phyloP scores from a whole-genome alignment of 92 coral and sea anemone genomes.

The Pocillopora meandrina region DNA sequence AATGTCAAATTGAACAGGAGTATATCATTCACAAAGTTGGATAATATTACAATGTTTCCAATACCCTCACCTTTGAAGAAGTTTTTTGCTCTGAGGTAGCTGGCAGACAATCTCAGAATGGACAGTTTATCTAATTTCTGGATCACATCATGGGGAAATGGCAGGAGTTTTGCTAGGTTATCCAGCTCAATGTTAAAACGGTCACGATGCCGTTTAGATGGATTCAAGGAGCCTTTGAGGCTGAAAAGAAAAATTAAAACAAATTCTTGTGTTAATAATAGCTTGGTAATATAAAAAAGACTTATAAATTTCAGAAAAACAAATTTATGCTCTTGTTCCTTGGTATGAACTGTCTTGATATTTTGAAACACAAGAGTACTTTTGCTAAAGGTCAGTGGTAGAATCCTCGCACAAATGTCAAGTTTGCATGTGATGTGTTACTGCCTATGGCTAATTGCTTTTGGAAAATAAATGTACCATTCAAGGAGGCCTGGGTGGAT shows the following conservation, averaged over 20 bases:
- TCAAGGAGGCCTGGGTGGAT: too few species aligned
- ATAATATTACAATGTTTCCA: neutral
- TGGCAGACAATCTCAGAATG: slow-evolving; percentile 89
- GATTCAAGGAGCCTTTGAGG: slow-evolving; percentile 94
- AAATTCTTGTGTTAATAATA: neutral
- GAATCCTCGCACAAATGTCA: too few species aligned
- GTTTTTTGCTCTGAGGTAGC: slow-evolving; percentile 94
- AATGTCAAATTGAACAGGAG: too few species aligned
- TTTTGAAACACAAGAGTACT: too few species aligned
- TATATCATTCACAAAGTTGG: too few species aligned
- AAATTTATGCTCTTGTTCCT: too few species aligned
- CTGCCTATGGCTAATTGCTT: too few species aligned
- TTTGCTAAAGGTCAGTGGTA: too few species aligned
- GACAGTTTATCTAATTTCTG: slow-evolving; percentile 95
- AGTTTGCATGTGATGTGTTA: too few species aligned
- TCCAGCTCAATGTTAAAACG: slow-evolving; percentile 96
- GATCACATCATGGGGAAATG: slow-evolving; percentile 97
- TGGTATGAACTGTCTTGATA: too few species aligned
- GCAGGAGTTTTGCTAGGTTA: slow-evolving; percentile 92
- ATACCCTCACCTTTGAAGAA: slow-evolving; percentile 88
- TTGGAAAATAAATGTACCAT: too few species aligned
- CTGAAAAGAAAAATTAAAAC: slow-evolving; percentile 44
- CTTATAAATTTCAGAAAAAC: too few species aligned
- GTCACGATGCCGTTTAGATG: slow-evolving; percentile 96
- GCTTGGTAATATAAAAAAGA: neutral